Evolutionary conservation across 1,140 invertebrate genomes (phyloP).

Genomic region (Trichonephila inaurata): DNA sequence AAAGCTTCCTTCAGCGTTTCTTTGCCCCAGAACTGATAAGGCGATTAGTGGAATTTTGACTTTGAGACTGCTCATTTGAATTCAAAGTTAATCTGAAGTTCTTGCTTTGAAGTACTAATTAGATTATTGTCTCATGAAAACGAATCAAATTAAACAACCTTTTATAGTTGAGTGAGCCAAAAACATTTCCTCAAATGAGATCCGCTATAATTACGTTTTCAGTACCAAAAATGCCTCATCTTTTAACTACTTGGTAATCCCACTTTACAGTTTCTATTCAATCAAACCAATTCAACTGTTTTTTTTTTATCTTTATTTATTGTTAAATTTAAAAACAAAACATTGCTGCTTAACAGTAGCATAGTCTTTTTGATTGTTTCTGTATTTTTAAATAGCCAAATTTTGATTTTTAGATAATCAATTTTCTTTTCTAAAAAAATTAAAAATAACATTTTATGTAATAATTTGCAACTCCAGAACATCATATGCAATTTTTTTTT

Average conservation of each 20-base stretch:
- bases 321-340: too few relatives aligned
- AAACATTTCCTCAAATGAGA: not conserved
- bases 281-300: not conserved
- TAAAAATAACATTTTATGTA: too few relatives aligned
- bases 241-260: not conserved
- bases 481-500: too few relatives aligned
- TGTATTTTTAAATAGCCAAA: too few relatives aligned
- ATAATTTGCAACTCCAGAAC: too few relatives aligned
- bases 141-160: not conserved
- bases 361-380: too few relatives aligned
- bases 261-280: not conserved
- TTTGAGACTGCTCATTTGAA: not conserved
- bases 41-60: constrained; percentile 6
- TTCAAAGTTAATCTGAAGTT: not conserved
- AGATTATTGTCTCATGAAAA: not conserved
- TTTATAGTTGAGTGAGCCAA: not conserved
- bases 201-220: not conserved
- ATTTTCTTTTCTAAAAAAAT: too few relatives aligned
- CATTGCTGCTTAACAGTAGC: too few relatives aligned
- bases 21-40: not conserved
- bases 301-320: too few relatives aligned
- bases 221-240: not conserved
- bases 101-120: not conserved
- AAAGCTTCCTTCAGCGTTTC: too few relatives aligned
- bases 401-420: too few relatives aligned